Conservation (phyloP, 2,113 vertebrate species). For the Probosciger aterrimus region DNA sequence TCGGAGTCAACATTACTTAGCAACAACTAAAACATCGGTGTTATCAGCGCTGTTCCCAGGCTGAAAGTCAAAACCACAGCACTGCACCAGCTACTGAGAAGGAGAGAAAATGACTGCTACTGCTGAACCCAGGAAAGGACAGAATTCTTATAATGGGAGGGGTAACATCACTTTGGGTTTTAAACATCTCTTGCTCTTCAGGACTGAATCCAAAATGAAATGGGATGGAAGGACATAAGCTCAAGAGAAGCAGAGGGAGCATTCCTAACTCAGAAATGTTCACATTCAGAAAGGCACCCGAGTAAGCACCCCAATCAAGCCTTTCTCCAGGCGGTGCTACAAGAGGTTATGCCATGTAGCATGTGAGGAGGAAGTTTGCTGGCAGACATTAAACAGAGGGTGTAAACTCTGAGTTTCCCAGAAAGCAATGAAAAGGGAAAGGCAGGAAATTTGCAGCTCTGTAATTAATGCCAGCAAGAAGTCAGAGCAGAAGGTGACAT, state of each 20-base stretch:
- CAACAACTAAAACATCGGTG: no score
- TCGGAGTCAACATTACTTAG: no score
- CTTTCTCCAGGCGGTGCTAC: not conserved
- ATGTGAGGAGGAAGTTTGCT: not conserved
- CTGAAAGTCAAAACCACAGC: no score
- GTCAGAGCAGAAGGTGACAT: slow-evolving; percentile 43
- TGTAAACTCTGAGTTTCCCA: slow-evolving; percentile 3
- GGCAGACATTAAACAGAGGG: not conserved
- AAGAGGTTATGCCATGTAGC: not conserved
- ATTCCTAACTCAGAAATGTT: not conserved
- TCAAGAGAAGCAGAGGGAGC: not conserved
- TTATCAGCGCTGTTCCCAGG: no score
- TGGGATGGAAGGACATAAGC: not conserved
- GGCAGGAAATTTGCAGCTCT: slow-evolving; percentile 41
- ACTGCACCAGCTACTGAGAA: no score
- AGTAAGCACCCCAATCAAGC: not conserved
- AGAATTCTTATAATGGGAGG: not conserved
- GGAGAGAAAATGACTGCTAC: no score
- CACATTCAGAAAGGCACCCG: not conserved
- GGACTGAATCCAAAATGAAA: not conserved
- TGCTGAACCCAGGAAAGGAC: not conserved
- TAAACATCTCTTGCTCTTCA: not conserved
- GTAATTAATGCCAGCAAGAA: slow-evolving; percentile 40
- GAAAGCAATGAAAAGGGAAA: slow-evolving; percentile 12
- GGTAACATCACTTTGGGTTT: not conserved